A percentile compares a stretch with the other conserved stretches of the same genome.
Evolutionary conservation across 2,797 vertebrate species (phyloP).

Genomic region (Coccyzus lansbergi): DNA sequence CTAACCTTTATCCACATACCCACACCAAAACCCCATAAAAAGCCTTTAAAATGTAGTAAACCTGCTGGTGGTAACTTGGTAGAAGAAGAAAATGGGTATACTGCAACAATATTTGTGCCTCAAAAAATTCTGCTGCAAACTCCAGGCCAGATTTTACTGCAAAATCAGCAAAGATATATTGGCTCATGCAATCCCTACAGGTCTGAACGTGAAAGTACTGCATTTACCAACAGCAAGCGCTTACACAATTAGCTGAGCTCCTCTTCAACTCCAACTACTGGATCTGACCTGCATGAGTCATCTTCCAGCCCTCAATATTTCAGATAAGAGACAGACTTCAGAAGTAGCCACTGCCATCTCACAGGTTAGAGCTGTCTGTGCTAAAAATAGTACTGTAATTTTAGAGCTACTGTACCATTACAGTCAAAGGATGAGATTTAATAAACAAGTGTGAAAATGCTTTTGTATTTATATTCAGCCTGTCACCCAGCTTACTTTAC

Average conservation of each 20-base stretch:
- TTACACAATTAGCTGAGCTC: conserved; percentile 9
- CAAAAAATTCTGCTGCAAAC: not conserved
- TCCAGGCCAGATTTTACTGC: conserved; percentile 4
- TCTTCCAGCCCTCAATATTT: not conserved
- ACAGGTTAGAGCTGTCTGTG: not conserved
- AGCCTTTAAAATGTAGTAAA: not conserved
- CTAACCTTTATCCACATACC: not conserved
- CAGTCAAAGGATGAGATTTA: not conserved
- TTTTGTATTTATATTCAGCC: not conserved
- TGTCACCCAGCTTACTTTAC: not conserved
- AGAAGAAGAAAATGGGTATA: not conserved
- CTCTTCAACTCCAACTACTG: not conserved
- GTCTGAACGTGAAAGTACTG: not conserved
- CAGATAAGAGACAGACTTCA: not conserved
- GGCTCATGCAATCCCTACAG: not conserved
- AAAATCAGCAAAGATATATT: not conserved
- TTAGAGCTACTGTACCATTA: not conserved
- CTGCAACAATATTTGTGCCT: not conserved
- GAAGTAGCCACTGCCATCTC: conserved; percentile 8
- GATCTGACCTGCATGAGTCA: conserved; percentile 11
- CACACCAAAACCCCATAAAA: not conserved
- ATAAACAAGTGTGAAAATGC: not conserved
- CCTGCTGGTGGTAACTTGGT: not conserved
- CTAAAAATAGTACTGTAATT: conserved; percentile 32
- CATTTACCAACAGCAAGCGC: not conserved